Conservation (phyloP, 2,113 vertebrate genomes). For the Caretta caretta region DNA sequence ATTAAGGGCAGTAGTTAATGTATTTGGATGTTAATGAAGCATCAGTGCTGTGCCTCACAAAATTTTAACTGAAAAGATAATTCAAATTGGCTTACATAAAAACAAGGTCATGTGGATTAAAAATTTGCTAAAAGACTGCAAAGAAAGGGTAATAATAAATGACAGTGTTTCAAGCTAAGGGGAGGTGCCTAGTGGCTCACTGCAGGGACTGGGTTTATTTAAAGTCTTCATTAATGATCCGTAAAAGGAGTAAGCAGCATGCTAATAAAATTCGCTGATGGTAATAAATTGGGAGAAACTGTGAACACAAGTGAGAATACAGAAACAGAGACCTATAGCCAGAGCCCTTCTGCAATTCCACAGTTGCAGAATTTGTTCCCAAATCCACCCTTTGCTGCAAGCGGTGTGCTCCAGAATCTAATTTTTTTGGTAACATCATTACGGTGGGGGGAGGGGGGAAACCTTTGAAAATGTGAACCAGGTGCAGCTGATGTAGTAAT, state of each 20-base stretch:
- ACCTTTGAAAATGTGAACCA: not conserved
- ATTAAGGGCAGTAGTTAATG: not conserved
- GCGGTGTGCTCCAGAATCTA: not conserved
- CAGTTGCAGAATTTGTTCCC: not conserved
- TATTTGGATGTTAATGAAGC: not conserved
- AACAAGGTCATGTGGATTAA: not conserved
- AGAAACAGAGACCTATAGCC: not conserved
- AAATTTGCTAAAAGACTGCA: not conserved
- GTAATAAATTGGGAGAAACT: constrained; percentile 26
- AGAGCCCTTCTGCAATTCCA: not conserved
- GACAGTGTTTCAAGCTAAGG: not conserved
- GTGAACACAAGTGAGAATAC: not conserved
- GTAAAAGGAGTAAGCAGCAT: not conserved
- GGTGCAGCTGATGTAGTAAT: rapidly evolving
- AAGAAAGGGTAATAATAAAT: not conserved
- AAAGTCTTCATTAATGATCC: not conserved
- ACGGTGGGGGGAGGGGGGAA: not conserved
- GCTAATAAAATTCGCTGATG: not conserved
- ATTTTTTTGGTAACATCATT: not conserved
- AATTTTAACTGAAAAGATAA: not conserved
- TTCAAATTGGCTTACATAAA: not conserved
- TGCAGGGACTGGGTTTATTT: not conserved
- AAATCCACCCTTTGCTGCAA: not conserved
- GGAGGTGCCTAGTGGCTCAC: not conserved
- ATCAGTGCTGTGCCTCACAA: not conserved